These are phyloP conservation scores for Branchipolynoe longqiensis DNA, from an alignment of 2,888 invertebrate genomes.

Conservation along the genomic window DNA sequence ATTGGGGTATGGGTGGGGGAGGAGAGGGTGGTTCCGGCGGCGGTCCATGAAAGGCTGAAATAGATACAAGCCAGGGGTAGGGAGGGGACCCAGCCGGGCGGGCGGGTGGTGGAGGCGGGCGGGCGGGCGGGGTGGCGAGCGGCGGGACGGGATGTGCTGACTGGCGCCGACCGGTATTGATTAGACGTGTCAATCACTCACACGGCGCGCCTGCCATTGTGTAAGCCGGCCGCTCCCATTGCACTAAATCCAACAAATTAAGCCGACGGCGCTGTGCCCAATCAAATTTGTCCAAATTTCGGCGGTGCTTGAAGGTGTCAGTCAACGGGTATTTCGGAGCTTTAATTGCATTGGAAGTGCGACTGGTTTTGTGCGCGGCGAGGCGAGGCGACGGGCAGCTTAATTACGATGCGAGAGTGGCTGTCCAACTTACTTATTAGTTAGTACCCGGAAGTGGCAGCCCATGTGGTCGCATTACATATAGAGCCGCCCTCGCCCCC, in stretches of 20 bases:
- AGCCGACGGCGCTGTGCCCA: constrained; percentile 18
- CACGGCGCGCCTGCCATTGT: constrained; percentile 18
- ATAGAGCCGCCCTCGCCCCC: neutral
- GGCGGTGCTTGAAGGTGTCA: constrained; percentile 54
- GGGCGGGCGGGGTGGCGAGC: neutral
- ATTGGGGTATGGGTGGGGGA: no score
- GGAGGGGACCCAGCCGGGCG: no score
- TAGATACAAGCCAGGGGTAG: constrained; percentile 36
- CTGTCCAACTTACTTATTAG: constrained; percentile 53
- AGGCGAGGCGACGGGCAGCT: constrained; percentile 9
- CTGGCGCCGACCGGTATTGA: constrained; percentile 9
- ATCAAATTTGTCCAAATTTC: constrained; percentile 60
- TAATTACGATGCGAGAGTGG: constrained; percentile 46
- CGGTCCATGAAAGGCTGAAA: constrained; percentile 7
- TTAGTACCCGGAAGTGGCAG: neutral
- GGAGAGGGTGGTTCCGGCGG: constrained; percentile 2
- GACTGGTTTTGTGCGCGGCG: constrained; percentile 29
- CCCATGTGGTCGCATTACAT: neutral
- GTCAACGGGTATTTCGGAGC: constrained; percentile 27
- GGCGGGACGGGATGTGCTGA: neutral
- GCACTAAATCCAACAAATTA: constrained; percentile 59
- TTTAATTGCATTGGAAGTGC: constrained; percentile 60
- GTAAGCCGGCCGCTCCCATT: constrained; percentile 53
- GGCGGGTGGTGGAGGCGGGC: neutral
- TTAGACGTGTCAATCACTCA: constrained; percentile 47